Evolutionary conservation across 1,140 invertebrate genomes (phyloP).

Genomic region (Drosophila rufa): DNA sequence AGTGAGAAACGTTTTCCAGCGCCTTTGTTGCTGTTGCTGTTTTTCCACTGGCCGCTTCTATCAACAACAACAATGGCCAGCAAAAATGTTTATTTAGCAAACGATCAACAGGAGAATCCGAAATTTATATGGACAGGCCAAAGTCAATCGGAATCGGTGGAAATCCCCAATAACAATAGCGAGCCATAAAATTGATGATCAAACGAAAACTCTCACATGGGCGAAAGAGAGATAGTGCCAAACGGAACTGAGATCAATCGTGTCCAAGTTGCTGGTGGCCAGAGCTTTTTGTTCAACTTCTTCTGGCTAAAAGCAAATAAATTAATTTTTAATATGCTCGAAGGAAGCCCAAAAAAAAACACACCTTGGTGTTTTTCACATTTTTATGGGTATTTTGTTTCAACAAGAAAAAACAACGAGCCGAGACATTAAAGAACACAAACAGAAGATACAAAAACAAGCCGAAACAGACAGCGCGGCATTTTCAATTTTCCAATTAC

Average conservation of each 20-base stretch:
- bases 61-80: constrained; percentile 30
- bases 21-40: constrained; percentile 16
- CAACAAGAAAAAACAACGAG: constrained; percentile 66
- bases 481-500: constrained; percentile 40
- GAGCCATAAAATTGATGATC: constrained; percentile 81
- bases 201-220: constrained; percentile 80
- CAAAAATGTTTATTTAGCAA: constrained; percentile 81
- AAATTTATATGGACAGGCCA: constrained; percentile 80
- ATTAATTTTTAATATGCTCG: constrained; percentile 78
- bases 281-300: constrained; percentile 11
- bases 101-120: constrained; percentile 75
- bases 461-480: constrained; percentile 67
- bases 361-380: constrained; percentile 34
- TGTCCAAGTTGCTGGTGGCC: constrained; percentile 21
- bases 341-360: constrained; percentile 21
- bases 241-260: constrained; percentile 81
- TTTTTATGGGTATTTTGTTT: constrained; percentile 80
- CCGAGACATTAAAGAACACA: constrained; percentile 61
- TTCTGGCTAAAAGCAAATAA: constrained; percentile 70
- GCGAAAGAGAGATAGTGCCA: constrained; percentile 20
- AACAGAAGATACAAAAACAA: constrained; percentile 41
- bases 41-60: constrained; percentile 21
- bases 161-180: constrained; percentile 68
- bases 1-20: constrained; percentile 49
- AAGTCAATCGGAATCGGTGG: constrained; percentile 78